Conservation (phyloP, 2,797 vertebrate species). For the Echiichthys vipera region DNA sequence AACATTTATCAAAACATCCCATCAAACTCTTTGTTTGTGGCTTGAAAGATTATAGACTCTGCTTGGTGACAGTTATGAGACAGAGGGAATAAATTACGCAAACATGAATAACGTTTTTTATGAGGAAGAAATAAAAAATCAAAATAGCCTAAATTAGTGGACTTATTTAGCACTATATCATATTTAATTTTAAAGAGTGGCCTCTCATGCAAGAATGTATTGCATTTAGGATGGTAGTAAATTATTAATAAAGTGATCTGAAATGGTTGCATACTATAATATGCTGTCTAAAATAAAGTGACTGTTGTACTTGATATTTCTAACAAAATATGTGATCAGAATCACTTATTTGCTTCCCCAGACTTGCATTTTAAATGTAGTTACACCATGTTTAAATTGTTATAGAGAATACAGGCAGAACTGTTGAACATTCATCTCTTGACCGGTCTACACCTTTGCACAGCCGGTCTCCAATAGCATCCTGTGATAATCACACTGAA, state of each 20-base stretch:
- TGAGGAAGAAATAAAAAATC: slow-evolving; percentile 30
- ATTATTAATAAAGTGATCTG: slow-evolving; percentile 49
- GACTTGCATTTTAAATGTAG: slow-evolving; percentile 11
- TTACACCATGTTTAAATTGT: slow-evolving; percentile 15
- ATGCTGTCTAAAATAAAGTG: slow-evolving; percentile 65
- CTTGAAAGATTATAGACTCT: slow-evolving; percentile 29
- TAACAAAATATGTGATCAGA: slow-evolving; percentile 45
- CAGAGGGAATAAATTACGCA: slow-evolving; percentile 23
- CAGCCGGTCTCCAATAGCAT: slow-evolving; percentile 18
- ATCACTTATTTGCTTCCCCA: slow-evolving; percentile 35
- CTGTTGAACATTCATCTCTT: slow-evolving; percentile 42
- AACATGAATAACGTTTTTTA: slow-evolving; percentile 25
- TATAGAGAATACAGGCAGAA: slow-evolving; percentile 16
- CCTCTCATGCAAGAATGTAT: slow-evolving; percentile 40
- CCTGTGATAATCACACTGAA: slow-evolving; percentile 59
- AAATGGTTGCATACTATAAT: slow-evolving; percentile 52
- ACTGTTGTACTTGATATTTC: slow-evolving; percentile 63
- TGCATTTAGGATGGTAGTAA: slow-evolving; percentile 41
- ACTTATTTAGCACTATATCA: slow-evolving; percentile 37
- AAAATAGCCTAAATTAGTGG: slow-evolving; percentile 40
- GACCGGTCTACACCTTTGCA: slow-evolving; percentile 36
- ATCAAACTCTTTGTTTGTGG: slow-evolving; percentile 32
- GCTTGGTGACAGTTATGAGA: slow-evolving; percentile 22
- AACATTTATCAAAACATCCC: slow-evolving; percentile 41
- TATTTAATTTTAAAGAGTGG: slow-evolving; percentile 42